Conservation (phyloP, 1,140 invertebrate genomes). For the Drosophila athabasca region DNA sequence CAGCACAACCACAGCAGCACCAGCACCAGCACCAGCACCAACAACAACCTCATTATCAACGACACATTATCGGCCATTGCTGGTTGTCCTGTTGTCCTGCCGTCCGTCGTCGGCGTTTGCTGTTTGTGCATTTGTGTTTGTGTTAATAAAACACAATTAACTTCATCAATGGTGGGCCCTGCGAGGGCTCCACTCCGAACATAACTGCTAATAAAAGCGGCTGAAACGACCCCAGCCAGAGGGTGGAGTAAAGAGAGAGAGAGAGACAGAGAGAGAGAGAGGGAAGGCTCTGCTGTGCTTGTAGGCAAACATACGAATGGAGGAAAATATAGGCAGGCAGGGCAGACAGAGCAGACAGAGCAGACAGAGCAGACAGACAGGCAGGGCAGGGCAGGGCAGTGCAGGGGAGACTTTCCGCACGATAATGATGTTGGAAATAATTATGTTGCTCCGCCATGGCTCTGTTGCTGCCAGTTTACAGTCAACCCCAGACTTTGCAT, state of each 20-base stretch:
- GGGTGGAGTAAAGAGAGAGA: not conserved
- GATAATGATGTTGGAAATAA: conserved; percentile 68
- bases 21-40: conserved; percentile 8
- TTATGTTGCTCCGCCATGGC: conserved; percentile 44
- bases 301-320: conserved; percentile 33
- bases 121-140: conserved; percentile 81
- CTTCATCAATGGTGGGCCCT: conserved; percentile 76
- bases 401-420: conserved; percentile 23
- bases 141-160: conserved; percentile 84
- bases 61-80: conserved; percentile 73
- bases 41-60: conserved; percentile 66
- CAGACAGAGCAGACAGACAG: conserved; percentile 23
- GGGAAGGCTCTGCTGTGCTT: not conserved
- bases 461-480: conserved; percentile 47
- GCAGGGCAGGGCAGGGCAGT: conserved; percentile 9
- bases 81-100: conserved; percentile 17
- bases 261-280: too few species aligned
- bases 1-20: not conserved
- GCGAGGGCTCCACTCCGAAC: conserved; percentile 41
- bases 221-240: conserved; percentile 65
- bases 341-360: not conserved
- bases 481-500: conserved; percentile 46
- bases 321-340: conserved; percentile 16
- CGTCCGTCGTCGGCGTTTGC: conserved; percentile 34
- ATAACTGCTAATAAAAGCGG: conserved; percentile 80